Percentiles rank a stretch among this genome's conserved stretches.
Conservation (phyloP, 2,797 vertebrate species). For the Kryptolebias ocellatus region DNA sequence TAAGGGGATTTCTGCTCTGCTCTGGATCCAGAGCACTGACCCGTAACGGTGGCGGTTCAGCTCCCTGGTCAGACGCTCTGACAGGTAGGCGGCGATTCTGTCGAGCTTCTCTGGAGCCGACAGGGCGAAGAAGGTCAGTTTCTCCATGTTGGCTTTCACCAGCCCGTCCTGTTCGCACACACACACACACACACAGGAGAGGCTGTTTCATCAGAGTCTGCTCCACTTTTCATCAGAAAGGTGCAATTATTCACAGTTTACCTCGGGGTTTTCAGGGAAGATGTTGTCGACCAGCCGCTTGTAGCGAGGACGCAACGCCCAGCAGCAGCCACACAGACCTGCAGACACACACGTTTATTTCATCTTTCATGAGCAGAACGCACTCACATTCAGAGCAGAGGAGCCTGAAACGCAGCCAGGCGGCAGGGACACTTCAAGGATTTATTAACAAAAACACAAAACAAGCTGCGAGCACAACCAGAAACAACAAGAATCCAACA, state of each 20-base stretch:
- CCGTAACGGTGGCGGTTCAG: conserved; percentile 92
- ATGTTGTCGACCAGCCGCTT: conserved; percentile 94
- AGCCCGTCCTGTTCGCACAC: conserved; percentile 85
- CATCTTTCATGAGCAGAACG: too few species aligned
- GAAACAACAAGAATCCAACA: too few species aligned
- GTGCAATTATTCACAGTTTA: conserved; percentile 34
- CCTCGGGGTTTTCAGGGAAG: conserved; percentile 92
- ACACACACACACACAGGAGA: conserved; percentile 6
- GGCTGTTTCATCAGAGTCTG: not conserved
- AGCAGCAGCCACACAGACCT: conserved; percentile 92
- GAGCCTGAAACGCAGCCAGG: too few species aligned
- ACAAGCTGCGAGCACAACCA: too few species aligned
- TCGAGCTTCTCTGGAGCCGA: conserved; percentile 95
- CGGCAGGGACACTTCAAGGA: too few species aligned
- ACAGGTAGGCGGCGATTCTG: conserved; percentile 91
- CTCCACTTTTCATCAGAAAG: too few species aligned
- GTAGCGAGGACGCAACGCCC: conserved; percentile 90
- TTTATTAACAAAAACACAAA: too few species aligned
- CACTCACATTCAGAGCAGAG: too few species aligned
- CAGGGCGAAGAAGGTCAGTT: conserved; percentile 93
- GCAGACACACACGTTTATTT: conserved; percentile 13
- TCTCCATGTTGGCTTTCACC: conserved; percentile 97
- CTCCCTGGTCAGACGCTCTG: conserved; percentile 89
- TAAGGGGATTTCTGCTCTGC: too few species aligned
- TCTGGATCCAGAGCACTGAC: conserved; percentile 57